phyloP scores from a whole-genome alignment of 2,888 invertebrate species.

The Lathronympha strigana region DNA sequence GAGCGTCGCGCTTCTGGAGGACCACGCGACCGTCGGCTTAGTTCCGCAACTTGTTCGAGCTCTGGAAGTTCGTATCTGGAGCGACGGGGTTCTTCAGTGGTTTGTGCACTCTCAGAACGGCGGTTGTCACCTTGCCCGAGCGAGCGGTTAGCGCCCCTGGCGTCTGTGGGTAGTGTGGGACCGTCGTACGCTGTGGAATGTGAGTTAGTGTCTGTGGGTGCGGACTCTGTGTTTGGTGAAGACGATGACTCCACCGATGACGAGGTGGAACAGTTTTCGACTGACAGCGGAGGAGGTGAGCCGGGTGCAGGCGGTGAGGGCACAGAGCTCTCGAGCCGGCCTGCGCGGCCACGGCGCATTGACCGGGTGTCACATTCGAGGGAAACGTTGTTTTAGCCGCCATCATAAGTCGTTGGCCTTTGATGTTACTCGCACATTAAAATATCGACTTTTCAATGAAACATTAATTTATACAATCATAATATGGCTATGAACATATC shows the following conservation, averaged over 20 bases:
- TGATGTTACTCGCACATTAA: conserved; percentile 67
- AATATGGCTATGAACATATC: conserved; percentile 60
- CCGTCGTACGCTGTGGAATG: conserved; percentile 88
- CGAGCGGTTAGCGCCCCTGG: conserved; percentile 88
- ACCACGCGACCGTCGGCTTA: conserved; percentile 85
- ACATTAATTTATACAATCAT: conserved; percentile 47
- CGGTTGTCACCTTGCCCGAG: conserved; percentile 90
- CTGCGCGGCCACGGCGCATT: conserved; percentile 64
- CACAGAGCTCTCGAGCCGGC: conserved; percentile 74
- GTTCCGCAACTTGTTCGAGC: conserved; percentile 93
- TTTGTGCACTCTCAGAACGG: conserved; percentile 90
- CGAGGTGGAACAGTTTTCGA: conserved; percentile 92
- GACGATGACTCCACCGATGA: conserved; percentile 92
- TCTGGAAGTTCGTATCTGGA: conserved; percentile 93
- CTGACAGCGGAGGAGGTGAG: conserved; percentile 89
- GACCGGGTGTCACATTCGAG: conserved; percentile 87
- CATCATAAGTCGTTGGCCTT: conserved; percentile 56
- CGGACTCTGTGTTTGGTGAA: conserved; percentile 92
- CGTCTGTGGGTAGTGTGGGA: conserved; percentile 91
- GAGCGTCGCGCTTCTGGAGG: conserved; percentile 80
- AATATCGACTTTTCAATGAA: conserved; percentile 67
- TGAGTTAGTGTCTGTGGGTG: conserved; percentile 88
- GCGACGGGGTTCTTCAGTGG: conserved; percentile 91
- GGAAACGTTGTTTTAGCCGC: conserved; percentile 90
- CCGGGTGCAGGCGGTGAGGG: conserved; percentile 66